phyloP scores from a whole-genome alignment of 1,140 invertebrate species.

The Aricia agestis region DNA sequence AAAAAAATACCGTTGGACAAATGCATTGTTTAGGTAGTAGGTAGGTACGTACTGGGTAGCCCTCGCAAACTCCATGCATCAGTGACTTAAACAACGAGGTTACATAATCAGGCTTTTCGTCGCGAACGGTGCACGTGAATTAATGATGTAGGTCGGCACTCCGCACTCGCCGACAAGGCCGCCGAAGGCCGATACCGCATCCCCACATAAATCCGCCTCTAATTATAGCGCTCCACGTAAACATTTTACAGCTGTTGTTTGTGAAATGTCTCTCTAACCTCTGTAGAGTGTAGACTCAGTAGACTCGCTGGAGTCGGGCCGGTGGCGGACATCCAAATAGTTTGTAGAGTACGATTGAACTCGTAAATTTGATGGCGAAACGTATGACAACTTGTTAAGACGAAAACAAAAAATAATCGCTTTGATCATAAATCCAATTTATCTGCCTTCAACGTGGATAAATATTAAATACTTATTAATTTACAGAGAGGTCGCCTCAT shows the following conservation, averaged over 20 bases:
- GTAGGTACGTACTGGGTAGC: too few species aligned
- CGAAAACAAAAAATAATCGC: background rate
- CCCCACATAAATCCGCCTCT: constrained; percentile 52
- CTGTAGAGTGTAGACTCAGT: background rate
- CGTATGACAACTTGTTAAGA: background rate
- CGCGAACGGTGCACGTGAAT: constrained; percentile 10
- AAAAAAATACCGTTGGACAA: too few species aligned
- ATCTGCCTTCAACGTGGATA: background rate
- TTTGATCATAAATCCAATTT: background rate
- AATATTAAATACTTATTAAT: background rate
- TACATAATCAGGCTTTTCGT: background rate
- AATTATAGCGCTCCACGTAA: constrained; percentile 41
- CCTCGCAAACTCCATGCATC: too few species aligned
- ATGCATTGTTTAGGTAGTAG: too few species aligned
- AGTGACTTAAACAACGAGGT: too few species aligned
- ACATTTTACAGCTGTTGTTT: constrained; percentile 9
- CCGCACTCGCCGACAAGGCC: constrained; percentile 24
- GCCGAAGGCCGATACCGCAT: constrained; percentile 46
- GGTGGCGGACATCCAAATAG: background rate
- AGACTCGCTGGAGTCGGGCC: background rate
- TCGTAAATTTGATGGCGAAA: background rate
- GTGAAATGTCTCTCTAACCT: background rate
- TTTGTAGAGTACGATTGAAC: background rate
- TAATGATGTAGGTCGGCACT: constrained; percentile 52
- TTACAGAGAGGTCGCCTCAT: background rate